Percentiles rank a stretch among this genome's conserved stretches.
Conservation (phyloP, 2,888 invertebrate species). For the Drosophila recens region DNA sequence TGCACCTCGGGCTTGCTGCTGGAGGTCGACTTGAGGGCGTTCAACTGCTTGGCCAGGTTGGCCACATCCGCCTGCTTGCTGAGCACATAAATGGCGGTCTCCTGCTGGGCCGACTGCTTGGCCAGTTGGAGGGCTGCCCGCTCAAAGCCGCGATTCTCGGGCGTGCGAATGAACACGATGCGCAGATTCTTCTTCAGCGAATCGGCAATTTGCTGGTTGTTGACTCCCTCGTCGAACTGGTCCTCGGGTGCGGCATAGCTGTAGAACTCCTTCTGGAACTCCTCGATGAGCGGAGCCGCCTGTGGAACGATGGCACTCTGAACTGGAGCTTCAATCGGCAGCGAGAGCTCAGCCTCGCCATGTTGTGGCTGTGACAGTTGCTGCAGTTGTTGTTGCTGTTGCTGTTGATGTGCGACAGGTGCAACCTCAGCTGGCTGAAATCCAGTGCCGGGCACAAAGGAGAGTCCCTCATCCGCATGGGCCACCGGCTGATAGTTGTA, state of each 20-base stretch:
- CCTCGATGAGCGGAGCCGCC: slow-evolving; percentile 58
- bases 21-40: slow-evolving; percentile 64
- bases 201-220: slow-evolving; percentile 63
- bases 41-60: slow-evolving; percentile 76
- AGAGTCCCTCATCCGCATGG: slow-evolving; percentile 61
- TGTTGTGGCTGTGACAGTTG: slow-evolving; percentile 39
- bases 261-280: slow-evolving; percentile 82
- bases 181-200: slow-evolving; percentile 81
- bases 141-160: slow-evolving; percentile 80
- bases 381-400: slow-evolving; percentile 40
- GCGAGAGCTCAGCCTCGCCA: slow-evolving; percentile 67
- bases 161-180: slow-evolving; percentile 83
- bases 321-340: slow-evolving; percentile 54
- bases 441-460: slow-evolving; percentile 48
- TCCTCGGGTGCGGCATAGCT: slow-evolving; percentile 83
- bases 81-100: slow-evolving; percentile 83
- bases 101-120: slow-evolving; percentile 77
- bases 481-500: slow-evolving; percentile 78
- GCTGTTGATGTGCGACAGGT: slow-evolving; percentile 12
- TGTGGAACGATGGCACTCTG: slow-evolving; percentile 50
- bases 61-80: slow-evolving; percentile 79
- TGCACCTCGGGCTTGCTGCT: slow-evolving; percentile 82
- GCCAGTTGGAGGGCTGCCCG: slow-evolving; percentile 78
- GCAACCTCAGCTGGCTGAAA: slow-evolving; percentile 20
- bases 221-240: slow-evolving; percentile 72